Evolutionary conservation across 2,797 vertebrate genomes (phyloP).

Genomic region (Chiroxiphia lanceolata): DNA sequence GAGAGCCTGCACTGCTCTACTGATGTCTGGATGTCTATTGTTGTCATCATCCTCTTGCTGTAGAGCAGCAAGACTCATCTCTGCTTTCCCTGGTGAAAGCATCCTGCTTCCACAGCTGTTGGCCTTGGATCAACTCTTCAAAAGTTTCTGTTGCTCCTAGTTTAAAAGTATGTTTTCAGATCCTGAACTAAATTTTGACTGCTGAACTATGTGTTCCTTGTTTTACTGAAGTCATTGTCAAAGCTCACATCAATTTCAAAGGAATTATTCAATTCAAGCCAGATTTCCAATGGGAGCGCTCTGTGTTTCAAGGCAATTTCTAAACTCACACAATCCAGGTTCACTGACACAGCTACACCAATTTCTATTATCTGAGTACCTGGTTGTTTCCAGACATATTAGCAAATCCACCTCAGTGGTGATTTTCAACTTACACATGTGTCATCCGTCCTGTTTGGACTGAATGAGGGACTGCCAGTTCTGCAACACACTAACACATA

Average conservation of each 20-base stretch:
- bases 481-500: rapidly evolving
- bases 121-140: not conserved
- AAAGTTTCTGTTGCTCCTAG: not conserved
- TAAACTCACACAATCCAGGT: not conserved
- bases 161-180: not conserved
- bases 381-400: not conserved
- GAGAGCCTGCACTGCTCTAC: not conserved
- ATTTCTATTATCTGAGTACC: not conserved
- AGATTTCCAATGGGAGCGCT: not conserved
- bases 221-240: not conserved
- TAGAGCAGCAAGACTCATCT: not conserved
- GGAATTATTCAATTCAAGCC: not conserved
- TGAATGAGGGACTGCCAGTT: not conserved
- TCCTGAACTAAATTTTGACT: not conserved
- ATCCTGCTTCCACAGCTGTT: not conserved
- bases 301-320: not conserved
- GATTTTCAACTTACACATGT: not conserved
- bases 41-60: not conserved
- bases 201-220: not conserved
- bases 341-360: not conserved
- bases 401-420: not conserved
- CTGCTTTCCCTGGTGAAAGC: not conserved
- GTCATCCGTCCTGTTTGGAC: not conserved
- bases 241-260: not conserved
- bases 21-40: not conserved